These are phyloP conservation scores for Pteruthius melanotis DNA, from an alignment of 2,113 vertebrate species.

Conservation along the genomic window DNA sequence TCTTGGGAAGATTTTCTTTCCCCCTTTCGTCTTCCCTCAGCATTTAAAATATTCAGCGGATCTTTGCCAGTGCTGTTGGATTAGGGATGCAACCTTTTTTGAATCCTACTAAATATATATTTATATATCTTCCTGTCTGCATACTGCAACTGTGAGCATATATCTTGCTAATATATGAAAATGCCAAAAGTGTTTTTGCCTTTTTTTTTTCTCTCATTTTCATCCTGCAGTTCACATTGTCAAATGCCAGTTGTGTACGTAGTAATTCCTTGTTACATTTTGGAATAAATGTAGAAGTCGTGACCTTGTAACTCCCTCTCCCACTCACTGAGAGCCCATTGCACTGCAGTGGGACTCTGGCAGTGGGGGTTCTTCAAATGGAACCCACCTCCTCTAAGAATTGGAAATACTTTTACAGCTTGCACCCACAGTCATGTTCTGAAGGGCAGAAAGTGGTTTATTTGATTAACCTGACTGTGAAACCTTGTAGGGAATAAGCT, in stretches of 20 bases:
- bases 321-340: neutral
- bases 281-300: slow-evolving; percentile 27
- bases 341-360: slow-evolving; percentile 50
- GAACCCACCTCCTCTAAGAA: neutral
- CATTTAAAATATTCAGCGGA: neutral
- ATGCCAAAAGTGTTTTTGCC: neutral
- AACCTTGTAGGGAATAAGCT: neutral
- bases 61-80: neutral
- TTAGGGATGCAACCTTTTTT: neutral
- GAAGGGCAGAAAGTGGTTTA: neutral
- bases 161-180: neutral
- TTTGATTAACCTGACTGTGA: neutral
- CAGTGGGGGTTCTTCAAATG: slow-evolving; percentile 6
- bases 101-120: neutral
- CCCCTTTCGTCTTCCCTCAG: neutral
- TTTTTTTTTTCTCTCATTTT: neutral
- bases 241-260: neutral
- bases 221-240: neutral
- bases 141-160: neutral
- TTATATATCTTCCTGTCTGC: neutral
- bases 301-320: slow-evolving; percentile 61
- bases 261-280: slow-evolving; percentile 39
- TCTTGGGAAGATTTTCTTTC: neutral
- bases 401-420: neutral
- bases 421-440: neutral